A percentile compares a stretch with the other conserved stretches of the same genome.
These are phyloP conservation scores for Mobula hypostoma DNA, from an alignment of 2,113 vertebrate species.

Conservation along the genomic window DNA sequence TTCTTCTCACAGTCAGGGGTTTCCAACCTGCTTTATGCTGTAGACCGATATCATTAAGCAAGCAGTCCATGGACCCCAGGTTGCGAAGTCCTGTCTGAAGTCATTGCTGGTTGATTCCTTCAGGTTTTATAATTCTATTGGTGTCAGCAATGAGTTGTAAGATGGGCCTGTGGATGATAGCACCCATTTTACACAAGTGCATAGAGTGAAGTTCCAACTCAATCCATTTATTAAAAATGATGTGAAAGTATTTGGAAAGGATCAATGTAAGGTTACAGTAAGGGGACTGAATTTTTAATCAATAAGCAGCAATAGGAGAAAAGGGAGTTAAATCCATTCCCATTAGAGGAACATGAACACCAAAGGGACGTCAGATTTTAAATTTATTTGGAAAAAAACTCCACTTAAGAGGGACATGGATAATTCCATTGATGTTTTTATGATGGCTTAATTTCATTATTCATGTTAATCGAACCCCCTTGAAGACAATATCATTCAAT, in stretches of 20 bases:
- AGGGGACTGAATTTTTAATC: not conserved
- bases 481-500: conserved; percentile 3
- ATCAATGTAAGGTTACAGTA: not conserved
- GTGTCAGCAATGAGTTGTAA: not conserved
- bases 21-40: no score
- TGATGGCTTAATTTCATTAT: conserved; percentile 19
- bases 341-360: not conserved
- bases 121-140: not conserved
- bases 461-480: not conserved
- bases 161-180: not conserved
- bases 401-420: not conserved
- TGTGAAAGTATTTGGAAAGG: not conserved
- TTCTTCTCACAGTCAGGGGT: not conserved
- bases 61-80: no score
- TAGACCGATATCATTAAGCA: no score
- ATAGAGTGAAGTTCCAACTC: not conserved
- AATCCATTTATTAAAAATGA: not conserved
- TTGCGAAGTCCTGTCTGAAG: not conserved
- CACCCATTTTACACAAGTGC: not conserved
- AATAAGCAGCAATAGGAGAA: not conserved
- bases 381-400: not conserved
- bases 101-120: not conserved
- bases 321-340: conserved; percentile 3
- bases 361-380: not conserved
- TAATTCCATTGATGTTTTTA: not conserved